Conservation (phyloP, 2,797 vertebrate genomes). For the Takifugu ocellatus region DNA sequence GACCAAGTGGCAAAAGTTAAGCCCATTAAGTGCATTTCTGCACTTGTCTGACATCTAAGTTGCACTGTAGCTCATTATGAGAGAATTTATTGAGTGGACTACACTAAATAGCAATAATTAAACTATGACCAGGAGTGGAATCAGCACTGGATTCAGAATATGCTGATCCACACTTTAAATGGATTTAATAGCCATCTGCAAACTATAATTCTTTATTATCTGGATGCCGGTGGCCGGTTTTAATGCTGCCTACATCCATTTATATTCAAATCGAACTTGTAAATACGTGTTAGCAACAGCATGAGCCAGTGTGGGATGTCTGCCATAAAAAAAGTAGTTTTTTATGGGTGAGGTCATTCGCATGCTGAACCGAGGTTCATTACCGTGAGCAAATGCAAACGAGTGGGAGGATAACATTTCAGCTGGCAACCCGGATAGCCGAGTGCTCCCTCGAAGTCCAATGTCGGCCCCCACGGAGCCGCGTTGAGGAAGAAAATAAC, state of each 20-base stretch:
- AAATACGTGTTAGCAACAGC: conserved; percentile 9
- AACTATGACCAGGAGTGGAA: conserved; percentile 52
- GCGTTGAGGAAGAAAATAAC: conserved; percentile 41
- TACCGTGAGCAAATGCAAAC: conserved; percentile 58
- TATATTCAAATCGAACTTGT: conserved; percentile 25
- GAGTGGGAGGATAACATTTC: conserved; percentile 53
- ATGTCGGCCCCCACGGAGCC: conserved; percentile 36
- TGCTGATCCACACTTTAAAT: conserved; percentile 52
- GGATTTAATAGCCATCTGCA: conserved; percentile 29
- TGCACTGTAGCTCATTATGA: conserved; percentile 43
- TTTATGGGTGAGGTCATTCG: conserved; percentile 58
- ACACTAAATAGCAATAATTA: conserved; percentile 52
- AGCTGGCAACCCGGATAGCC: conserved; percentile 42
- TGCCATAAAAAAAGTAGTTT: conserved; percentile 34
- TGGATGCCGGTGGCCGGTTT: conserved; percentile 11
- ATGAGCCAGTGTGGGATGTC: conserved; percentile 12
- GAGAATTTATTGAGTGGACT: conserved; percentile 37
- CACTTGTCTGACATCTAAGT: conserved; percentile 33
- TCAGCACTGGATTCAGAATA: conserved; percentile 6
- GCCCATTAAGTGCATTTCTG: conserved; percentile 20
- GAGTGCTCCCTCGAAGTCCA: conserved; percentile 45
- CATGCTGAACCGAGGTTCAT: conserved; percentile 64
- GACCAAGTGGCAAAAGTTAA: conserved; percentile 23
- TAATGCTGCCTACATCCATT: conserved; percentile 12
- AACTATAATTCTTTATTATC: conserved; percentile 35